Evolutionary conservation across 92 coral and sea anemone species (phyloP).

Genomic region (Virgularia gustaviana): DNA sequence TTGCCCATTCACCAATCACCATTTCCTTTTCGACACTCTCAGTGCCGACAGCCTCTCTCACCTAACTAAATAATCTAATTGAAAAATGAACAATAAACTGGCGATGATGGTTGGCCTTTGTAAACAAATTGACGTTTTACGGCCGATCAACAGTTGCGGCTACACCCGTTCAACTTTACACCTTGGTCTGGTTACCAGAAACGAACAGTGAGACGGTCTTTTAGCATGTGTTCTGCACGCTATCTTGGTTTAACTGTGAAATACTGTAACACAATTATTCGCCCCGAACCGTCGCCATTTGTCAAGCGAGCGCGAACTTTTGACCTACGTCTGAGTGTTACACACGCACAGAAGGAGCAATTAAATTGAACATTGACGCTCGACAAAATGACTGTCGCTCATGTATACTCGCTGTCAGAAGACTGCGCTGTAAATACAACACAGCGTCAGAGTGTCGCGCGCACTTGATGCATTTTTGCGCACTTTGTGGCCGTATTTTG

Average conservation of each 20-base stretch:
- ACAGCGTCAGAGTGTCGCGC: not conserved
- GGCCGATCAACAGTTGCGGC: not conserved
- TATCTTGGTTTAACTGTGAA: no score
- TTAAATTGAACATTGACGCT: conserved; percentile 23
- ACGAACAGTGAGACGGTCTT: not conserved
- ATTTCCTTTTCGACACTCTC: conserved; percentile 30
- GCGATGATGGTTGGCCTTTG: not conserved
- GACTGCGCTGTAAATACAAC: conserved; percentile 16
- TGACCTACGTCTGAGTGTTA: conserved; percentile 28
- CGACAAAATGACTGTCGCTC: not conserved
- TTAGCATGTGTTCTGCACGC: no score
- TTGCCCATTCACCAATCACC: conserved; percentile 31
- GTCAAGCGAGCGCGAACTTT: conserved; percentile 1
- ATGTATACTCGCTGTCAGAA: conserved; percentile 21
- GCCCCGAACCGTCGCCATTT: not conserved
- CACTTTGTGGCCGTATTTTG: conserved; percentile 15
- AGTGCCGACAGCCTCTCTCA: conserved; percentile 16
- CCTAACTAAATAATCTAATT: conserved; percentile 32
- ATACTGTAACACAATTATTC: no score
- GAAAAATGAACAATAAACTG: conserved; percentile 2
- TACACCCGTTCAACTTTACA: not conserved
- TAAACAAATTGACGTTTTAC: conserved; percentile 23
- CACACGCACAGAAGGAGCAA: conserved; percentile 8
- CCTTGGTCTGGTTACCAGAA: not conserved
- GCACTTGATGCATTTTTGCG: conserved; percentile 4